These are phyloP conservation scores for Rhinella marina DNA, from an alignment of 2,797 vertebrate species.

Conservation along the genomic window DNA sequence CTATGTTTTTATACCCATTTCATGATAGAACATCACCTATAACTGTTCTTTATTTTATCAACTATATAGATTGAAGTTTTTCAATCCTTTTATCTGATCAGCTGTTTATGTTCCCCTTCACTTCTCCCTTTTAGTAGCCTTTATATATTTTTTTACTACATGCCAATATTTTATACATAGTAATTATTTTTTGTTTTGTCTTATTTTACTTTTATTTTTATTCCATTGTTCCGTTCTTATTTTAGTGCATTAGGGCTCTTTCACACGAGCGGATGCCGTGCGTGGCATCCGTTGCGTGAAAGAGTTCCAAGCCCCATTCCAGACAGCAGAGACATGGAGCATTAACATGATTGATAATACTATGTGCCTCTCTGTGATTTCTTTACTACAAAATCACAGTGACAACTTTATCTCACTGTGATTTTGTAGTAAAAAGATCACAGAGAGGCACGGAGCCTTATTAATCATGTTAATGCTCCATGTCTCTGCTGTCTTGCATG, in stretches of 20 bases:
- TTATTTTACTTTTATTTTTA: neutral
- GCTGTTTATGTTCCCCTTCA: neutral
- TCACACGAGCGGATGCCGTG: too few relatives aligned
- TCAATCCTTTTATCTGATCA: slow-evolving; percentile 14
- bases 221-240: neutral
- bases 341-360: too few relatives aligned
- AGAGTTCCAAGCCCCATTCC: too few relatives aligned
- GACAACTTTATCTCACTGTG: too few relatives aligned
- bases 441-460: too few relatives aligned
- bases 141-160: neutral
- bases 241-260: neutral
- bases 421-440: too few relatives aligned
- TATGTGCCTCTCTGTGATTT: too few relatives aligned
- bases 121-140: neutral
- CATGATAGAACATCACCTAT: slow-evolving; percentile 18
- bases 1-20: slow-evolving; percentile 29
- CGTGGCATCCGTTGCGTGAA: too few relatives aligned
- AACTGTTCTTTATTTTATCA: slow-evolving; percentile 27
- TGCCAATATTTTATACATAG: neutral
- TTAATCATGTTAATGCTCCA: too few relatives aligned
- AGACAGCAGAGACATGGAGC: too few relatives aligned
- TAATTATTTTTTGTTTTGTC: neutral
- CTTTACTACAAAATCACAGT: too few relatives aligned
- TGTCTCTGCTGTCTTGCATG: too few relatives aligned
- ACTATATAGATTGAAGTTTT: slow-evolving; percentile 18